Evolutionary conservation across 1,140 invertebrate species (phyloP).

Genomic region (Ostrea denselamellosa): DNA sequence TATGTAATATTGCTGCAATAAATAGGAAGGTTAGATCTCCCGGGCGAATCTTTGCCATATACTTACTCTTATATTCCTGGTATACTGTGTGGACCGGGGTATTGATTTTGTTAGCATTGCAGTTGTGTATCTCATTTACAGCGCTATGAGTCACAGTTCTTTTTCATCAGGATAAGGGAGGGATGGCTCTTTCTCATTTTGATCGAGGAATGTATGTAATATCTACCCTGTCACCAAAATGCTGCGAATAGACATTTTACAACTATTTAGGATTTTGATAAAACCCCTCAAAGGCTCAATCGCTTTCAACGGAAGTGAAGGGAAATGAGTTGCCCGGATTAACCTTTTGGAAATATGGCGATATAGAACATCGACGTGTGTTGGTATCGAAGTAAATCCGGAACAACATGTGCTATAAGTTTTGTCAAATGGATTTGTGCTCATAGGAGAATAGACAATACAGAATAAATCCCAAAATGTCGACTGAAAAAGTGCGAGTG

Average conservation of each 20-base stretch:
- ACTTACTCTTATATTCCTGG: neutral
- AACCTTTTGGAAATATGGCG: conserved; percentile 8
- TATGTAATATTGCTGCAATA: no score
- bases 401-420: neutral
- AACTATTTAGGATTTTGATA: neutral
- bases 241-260: neutral
- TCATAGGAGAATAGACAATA: neutral
- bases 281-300: neutral
- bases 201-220: no score
- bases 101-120: neutral
- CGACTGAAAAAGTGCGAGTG: conserved; percentile 92
- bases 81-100: neutral
- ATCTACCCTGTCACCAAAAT: neutral
- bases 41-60: no score
- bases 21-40: no score
- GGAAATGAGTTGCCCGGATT: neutral
- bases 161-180: neutral
- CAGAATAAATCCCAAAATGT: conserved; percentile 37
- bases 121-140: conserved; percentile 17
- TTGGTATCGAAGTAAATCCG: conserved; percentile 32
- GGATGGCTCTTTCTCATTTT: neutral
- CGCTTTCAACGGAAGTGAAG: neutral
- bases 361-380: neutral
- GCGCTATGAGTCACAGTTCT: conserved; percentile 11
- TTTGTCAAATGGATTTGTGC: neutral